Evolutionary conservation across 2,113 vertebrate genomes (phyloP).

Genomic region (Petrocephalus zakoni): DNA sequence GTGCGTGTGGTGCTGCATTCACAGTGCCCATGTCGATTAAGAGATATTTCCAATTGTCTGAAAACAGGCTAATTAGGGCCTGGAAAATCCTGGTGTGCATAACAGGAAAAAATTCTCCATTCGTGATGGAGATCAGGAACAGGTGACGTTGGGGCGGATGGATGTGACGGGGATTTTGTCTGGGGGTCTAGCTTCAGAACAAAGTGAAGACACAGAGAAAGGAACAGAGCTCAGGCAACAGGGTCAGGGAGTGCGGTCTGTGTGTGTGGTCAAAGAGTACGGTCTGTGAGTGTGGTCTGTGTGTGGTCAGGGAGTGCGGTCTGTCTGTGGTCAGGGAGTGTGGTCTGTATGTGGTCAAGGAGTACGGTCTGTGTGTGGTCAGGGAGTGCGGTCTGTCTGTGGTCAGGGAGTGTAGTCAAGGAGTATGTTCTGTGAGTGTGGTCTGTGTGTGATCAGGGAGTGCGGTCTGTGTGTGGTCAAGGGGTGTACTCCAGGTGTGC

Average conservation of each 20-base stretch:
- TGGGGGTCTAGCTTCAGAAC: neutral
- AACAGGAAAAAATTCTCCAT: neutral
- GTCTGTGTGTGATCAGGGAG: neutral
- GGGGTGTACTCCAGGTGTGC: too few species aligned
- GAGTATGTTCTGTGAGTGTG: neutral
- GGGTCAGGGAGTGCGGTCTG: neutral
- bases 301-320: neutral
- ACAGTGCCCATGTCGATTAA: neutral
- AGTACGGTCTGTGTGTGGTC: too few species aligned
- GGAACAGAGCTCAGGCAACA: neutral
- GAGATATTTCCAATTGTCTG: neutral
- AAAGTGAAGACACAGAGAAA: neutral
- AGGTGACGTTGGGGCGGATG: neutral
- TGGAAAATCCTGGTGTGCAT: neutral
- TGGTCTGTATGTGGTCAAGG: neutral
- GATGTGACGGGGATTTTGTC: neutral
- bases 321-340: neutral
- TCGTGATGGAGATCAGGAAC: neutral
- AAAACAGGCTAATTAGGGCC: neutral
- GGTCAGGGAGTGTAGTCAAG: neutral
- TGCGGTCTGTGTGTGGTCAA: neutral
- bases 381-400: neutral
- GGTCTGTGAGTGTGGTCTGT: neutral
- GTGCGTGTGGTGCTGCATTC: neutral
- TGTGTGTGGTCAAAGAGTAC: neutral